A percentile compares a stretch with the other conserved stretches of the same genome.
phyloP scores from a whole-genome alignment of 2,113 vertebrate genomes.

The Coptodon bakossiorum region DNA sequence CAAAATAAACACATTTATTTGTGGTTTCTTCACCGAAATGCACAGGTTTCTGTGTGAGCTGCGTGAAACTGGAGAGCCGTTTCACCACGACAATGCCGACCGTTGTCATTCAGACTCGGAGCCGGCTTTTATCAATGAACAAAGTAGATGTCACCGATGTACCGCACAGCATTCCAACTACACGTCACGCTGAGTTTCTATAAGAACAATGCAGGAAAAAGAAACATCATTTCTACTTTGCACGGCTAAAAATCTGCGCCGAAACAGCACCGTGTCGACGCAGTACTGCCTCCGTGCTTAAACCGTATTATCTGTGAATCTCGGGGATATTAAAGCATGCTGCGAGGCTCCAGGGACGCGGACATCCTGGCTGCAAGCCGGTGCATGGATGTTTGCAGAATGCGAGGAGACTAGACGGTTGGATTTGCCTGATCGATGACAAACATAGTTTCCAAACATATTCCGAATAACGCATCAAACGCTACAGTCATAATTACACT shows the following conservation, averaged over 20 bases:
- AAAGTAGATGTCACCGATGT: constrained; percentile 18
- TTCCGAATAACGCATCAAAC: not conserved
- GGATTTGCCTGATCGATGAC: constrained; percentile 34
- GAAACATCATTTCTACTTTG: not conserved
- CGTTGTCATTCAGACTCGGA: constrained; percentile 45
- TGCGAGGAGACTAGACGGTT: constrained; percentile 22
- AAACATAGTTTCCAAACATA: constrained; percentile 26
- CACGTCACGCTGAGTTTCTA: not conserved
- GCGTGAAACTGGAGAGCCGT: constrained; percentile 16
- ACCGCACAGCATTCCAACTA: not conserved
- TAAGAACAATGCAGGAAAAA: not conserved
- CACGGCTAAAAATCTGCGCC: not conserved
- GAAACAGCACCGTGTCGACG: constrained; percentile 6
- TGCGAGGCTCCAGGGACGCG: not conserved
- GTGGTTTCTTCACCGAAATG: not conserved
- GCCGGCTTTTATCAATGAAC: constrained; percentile 54
- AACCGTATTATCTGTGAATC: not conserved
- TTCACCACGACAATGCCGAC: constrained; percentile 30
- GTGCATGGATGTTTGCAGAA: constrained; percentile 23
- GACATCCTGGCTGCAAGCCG: not conserved
- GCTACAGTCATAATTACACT: not conserved
- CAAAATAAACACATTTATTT: not conserved
- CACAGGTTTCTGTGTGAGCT: constrained; percentile 13
- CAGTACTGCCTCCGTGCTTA: not conserved
- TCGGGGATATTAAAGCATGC: not conserved